A percentile compares a stretch with the other conserved stretches of the same genome.
phyloP scores from a whole-genome alignment of 2,888 invertebrate genomes.

The Vandiemenella viatica region DNA sequence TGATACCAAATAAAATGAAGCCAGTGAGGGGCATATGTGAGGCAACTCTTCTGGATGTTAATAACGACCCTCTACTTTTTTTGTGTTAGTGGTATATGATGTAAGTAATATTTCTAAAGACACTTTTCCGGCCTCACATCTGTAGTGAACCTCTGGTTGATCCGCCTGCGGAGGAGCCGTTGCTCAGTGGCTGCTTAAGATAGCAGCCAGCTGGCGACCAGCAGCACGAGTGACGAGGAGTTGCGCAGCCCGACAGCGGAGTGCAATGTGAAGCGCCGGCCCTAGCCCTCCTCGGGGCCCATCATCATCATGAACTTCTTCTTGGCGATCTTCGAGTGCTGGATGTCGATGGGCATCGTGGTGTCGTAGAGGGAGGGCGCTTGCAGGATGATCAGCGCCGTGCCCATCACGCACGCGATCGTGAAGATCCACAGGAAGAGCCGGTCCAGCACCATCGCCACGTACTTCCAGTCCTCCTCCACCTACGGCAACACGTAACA shows the following conservation, averaged over 20 bases:
- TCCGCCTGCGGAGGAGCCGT: no score
- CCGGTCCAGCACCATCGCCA: constrained; percentile 88
- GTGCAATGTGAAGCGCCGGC: not conserved
- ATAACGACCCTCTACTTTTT: no score
- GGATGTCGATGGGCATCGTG: constrained; percentile 75
- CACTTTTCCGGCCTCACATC: not conserved
- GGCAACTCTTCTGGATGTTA: no score
- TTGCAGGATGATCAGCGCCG: constrained; percentile 71
- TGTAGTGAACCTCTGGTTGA: no score
- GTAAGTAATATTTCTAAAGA: no score
- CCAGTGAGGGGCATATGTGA: no score
- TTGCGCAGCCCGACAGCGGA: not conserved
- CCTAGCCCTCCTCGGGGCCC: constrained; percentile 52
- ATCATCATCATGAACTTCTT: constrained; percentile 79
- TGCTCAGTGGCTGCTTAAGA: not conserved
- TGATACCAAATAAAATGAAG: no score
- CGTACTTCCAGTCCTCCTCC: constrained; percentile 97
- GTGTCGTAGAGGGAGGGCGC: constrained; percentile 87
- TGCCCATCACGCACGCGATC: constrained; percentile 81
- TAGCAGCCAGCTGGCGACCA: not conserved
- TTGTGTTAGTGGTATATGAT: no score
- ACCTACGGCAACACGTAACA: constrained; percentile 61
- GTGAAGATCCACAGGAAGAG: constrained; percentile 93
- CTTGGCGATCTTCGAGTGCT: constrained; percentile 82
- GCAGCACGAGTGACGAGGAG: not conserved